Base-by-base conservation (phyloP, 1,140 invertebrate genomes). In the Drosophila sproati region DNA sequence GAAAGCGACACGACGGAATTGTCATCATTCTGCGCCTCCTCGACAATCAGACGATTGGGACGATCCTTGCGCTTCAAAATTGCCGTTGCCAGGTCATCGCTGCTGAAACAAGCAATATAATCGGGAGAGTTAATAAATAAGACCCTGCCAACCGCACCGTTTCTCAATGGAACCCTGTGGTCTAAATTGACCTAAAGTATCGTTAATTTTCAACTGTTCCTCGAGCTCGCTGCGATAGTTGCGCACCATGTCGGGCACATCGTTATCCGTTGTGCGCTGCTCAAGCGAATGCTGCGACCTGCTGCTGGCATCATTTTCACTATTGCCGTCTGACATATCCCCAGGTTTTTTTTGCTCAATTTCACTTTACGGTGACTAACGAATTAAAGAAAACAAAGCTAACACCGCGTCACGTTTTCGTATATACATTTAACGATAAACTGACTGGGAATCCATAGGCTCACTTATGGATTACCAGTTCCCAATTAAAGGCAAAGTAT, bases 11-110 rank as follows among this genome's bases (percentile, higher is more conserved):
- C 97, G 48, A 99, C 98, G 0, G 98, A 99, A 93, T 99, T 99
- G 93, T 99, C 99, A 96, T 99, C 98, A 92, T 98, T 99, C 52
- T 97, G 95, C 20, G 98, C 98, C 94, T 99, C 98, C 93, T 99
- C 99, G 2, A 99, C 99, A 80, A 99, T 95, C 47, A 99, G 95
- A 92, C 99, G 96, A 93, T 99, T 99, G 75, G 99, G 99, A 92
- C 97, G 98, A 91, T 98, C 98, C 93, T 99, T 99, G 86, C 97
- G 97, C 78, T 98, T 97, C 85, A 99, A 94, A 93, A 99, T 99
- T 76, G 99, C 99, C 79, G 99, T 99, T 45, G 98, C 97, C 93
- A 99, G 95, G 95, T 99, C 98, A 93, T 99, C 98, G 79, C 91
- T 92, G 75, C 20, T 47, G 52, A 68, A 28, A 67, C 4, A 71